These are phyloP conservation scores for Suricata suricatta DNA, from an alignment of 2,113 vertebrate species.

Conservation along the genomic window DNA sequence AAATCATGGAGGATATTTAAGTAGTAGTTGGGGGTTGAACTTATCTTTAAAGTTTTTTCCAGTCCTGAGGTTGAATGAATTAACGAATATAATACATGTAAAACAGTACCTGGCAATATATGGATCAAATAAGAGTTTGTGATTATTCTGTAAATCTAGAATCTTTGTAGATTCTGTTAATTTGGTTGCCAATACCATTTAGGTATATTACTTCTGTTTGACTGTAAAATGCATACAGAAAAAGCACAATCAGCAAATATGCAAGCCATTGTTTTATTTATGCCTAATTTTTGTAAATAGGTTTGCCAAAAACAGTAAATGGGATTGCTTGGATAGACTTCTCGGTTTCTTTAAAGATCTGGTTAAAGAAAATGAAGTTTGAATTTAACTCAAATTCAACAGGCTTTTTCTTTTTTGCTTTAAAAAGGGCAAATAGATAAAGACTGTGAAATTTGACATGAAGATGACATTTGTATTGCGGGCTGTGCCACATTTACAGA, in stretches of 20 bases:
- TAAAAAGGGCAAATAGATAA: background rate
- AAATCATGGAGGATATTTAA: background rate
- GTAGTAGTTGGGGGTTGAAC: background rate
- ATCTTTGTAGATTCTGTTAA: background rate
- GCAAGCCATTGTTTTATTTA: background rate
- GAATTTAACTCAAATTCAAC: background rate
- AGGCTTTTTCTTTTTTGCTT: background rate
- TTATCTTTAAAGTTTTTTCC: background rate
- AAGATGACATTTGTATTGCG: background rate
- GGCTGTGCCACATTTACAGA: background rate
- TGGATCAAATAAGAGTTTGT: background rate
- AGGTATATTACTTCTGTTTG: background rate
- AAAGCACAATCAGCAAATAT: background rate
- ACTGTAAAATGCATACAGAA: background rate
- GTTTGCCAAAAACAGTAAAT: background rate
- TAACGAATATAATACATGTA: background rate
- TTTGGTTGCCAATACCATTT: background rate
- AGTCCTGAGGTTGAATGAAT: background rate
- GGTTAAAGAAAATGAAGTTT: constrained; percentile 39
- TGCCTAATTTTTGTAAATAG: background rate
- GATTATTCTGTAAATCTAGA: background rate
- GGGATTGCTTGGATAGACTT: background rate
- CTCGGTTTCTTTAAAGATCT: constrained; percentile 33
- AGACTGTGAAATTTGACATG: background rate
- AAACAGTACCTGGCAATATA: background rate